These are phyloP conservation scores for Cryptotermes secundus DNA, from an alignment of 1,140 invertebrate species.

Conservation along the genomic window DNA sequence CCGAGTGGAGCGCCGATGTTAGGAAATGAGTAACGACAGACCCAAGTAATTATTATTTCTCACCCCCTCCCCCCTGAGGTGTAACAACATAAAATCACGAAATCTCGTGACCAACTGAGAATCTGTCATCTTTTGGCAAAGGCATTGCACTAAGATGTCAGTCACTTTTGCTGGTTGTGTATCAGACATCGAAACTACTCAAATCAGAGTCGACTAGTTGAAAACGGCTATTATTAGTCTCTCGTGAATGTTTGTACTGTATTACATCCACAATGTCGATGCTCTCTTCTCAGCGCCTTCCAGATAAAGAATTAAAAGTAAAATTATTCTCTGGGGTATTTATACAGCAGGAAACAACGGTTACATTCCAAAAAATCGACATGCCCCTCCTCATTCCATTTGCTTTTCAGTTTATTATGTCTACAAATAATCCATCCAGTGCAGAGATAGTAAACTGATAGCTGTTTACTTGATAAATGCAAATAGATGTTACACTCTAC, in stretches of 20 bases:
- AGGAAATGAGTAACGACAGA: no score
- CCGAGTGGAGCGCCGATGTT: no score
- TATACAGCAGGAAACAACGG: not conserved
- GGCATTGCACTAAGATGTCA: no score
- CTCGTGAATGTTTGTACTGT: not conserved
- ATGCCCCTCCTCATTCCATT: not conserved
- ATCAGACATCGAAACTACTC: not conserved
- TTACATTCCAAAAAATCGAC: not conserved
- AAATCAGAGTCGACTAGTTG: not conserved
- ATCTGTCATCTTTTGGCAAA: no score
- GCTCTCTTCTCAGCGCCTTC: not conserved
- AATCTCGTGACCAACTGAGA: no score
- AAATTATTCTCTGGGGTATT: not conserved
- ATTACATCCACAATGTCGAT: not conserved
- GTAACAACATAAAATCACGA: no score
- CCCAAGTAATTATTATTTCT: no score
- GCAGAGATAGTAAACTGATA: not conserved
- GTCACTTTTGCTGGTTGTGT: no score
- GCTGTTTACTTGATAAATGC: not conserved
- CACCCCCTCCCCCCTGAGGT: no score
- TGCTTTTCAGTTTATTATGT: not conserved
- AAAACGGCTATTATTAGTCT: not conserved
- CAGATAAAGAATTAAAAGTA: not conserved
- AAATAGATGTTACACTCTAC: not conserved
- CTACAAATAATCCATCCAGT: not conserved